phyloP scores from a whole-genome alignment of 1,140 invertebrate species.

The Sitophilus oryzae region DNA sequence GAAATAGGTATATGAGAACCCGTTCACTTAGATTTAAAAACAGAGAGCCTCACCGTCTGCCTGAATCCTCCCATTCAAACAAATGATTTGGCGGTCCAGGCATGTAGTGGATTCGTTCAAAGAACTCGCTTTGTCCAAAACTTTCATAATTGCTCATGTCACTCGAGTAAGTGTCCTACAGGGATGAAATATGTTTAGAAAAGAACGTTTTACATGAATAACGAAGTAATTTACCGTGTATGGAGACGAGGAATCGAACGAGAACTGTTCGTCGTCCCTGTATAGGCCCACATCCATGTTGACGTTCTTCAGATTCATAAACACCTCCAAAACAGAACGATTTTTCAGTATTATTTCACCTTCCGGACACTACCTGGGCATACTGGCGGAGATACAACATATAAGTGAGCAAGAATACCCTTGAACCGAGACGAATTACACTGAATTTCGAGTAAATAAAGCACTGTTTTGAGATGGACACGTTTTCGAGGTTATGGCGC shows the following conservation, averaged over 20 bases:
- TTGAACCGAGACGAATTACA: not conserved
- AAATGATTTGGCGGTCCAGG: slow-evolving; percentile 5
- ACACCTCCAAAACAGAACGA: not conserved
- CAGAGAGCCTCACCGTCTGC: slow-evolving; percentile 13
- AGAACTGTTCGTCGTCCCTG: slow-evolving; percentile 17
- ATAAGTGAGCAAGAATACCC: not conserved
- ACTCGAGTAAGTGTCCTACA: slow-evolving; percentile 15
- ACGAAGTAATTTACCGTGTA: slow-evolving; percentile 9
- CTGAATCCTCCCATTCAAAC: slow-evolving; percentile 17
- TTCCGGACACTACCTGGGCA: not conserved
- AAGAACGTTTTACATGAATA: not conserved
- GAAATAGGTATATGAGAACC: not conserved
- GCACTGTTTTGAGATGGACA: slow-evolving; percentile 3
- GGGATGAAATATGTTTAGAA: slow-evolving; percentile 2
- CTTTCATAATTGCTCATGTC: slow-evolving; percentile 9
- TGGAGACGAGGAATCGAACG: slow-evolving; percentile 10
- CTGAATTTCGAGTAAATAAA: slow-evolving; percentile 4
- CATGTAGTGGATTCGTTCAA: slow-evolving; percentile 7
- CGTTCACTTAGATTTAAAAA: not conserved
- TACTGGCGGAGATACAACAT: not conserved
- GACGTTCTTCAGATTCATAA: no score
- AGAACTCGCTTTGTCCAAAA: slow-evolving; percentile 1
- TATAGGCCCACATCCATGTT: slow-evolving; percentile 15
- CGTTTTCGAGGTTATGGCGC: slow-evolving; percentile 16
- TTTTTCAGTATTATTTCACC: no score